Evolutionary conservation across 2,888 invertebrate species (phyloP).

Genomic region (Crocallis elinguaria): DNA sequence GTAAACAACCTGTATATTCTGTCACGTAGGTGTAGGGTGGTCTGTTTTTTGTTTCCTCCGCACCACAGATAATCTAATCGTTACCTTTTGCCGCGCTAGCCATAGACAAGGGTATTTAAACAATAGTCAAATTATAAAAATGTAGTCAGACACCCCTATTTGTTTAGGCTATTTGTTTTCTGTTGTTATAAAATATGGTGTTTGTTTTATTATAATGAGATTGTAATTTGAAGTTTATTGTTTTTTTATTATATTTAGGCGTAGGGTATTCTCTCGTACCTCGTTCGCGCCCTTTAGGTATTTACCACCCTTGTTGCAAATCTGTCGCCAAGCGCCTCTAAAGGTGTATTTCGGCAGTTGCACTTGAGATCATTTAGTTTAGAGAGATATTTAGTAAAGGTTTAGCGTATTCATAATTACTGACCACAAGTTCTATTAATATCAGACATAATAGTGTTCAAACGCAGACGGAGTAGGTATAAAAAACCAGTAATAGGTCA

Average conservation of each 20-base stretch:
- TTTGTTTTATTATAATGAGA: conserved; percentile 12
- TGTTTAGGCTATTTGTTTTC: conserved; percentile 18
- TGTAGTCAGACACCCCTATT: conserved; percentile 8
- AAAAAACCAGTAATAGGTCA: too few relatives aligned
- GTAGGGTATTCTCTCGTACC: too few relatives aligned
- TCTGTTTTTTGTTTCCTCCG: conserved; percentile 58
- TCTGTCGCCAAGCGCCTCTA: too few relatives aligned
- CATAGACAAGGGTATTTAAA: conserved; percentile 11
- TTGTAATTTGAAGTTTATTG: background rate
- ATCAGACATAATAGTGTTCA: too few relatives aligned
- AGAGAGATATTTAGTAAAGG: too few relatives aligned
- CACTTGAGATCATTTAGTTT: too few relatives aligned
- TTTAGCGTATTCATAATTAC: too few relatives aligned
- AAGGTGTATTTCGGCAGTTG: too few relatives aligned
- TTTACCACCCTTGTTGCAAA: too few relatives aligned
- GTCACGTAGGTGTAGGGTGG: conserved; percentile 59
- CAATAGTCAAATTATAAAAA: conserved; percentile 15
- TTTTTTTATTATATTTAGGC: background rate
- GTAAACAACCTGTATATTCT: conserved; percentile 45
- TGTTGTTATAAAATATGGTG: conserved; percentile 22
- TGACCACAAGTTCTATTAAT: too few relatives aligned
- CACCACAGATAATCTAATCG: conserved; percentile 40
- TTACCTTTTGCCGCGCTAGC: conserved; percentile 29
- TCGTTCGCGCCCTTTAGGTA: too few relatives aligned
- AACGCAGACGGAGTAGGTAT: too few relatives aligned